Evolutionary conservation across 2,888 invertebrate species (phyloP).

Genomic region (Paralinhomoeus sp.): DNA sequence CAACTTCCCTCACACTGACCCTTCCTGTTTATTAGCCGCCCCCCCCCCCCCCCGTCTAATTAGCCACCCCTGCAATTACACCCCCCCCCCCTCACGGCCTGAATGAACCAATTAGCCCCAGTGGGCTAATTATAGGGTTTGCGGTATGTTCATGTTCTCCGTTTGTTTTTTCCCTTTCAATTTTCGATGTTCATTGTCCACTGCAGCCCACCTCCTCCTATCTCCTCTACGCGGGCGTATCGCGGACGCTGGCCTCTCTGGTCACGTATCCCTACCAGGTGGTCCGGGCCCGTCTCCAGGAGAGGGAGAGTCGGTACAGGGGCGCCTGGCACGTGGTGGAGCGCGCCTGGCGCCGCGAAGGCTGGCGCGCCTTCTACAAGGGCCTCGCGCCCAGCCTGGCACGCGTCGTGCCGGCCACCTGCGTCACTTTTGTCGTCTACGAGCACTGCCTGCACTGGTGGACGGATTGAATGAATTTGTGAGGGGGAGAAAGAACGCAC

Average conservation of each 20-base stretch:
- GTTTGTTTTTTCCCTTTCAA: too few relatives aligned
- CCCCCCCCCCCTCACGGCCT: too few relatives aligned
- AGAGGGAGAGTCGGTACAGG: slow-evolving; percentile 65
- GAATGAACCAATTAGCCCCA: too few relatives aligned
- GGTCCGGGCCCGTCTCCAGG: slow-evolving; percentile 76
- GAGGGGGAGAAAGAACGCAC: too few relatives aligned
- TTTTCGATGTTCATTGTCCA: too few relatives aligned
- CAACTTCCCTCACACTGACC: too few relatives aligned
- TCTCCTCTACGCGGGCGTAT: slow-evolving; percentile 68
- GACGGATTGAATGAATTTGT: too few relatives aligned
- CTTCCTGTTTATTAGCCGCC: too few relatives aligned
- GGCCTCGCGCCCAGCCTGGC: slow-evolving; percentile 65
- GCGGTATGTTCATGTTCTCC: too few relatives aligned
- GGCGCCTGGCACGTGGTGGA: slow-evolving; percentile 30
- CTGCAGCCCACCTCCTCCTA: slow-evolving; percentile 66
- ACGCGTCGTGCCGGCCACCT: slow-evolving; percentile 77
- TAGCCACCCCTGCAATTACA: too few relatives aligned
- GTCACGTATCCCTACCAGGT: slow-evolving; percentile 96
- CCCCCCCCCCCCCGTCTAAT: too few relatives aligned
- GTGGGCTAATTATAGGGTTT: too few relatives aligned
- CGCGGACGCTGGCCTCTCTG: slow-evolving; percentile 59
- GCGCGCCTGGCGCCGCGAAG: slow-evolving; percentile 26
- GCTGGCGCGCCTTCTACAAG: slow-evolving; percentile 14
- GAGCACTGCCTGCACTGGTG: slow-evolving; percentile 45
- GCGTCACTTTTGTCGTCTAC: slow-evolving; percentile 80